Evolutionary conservation across 37 sponge, comb jelly and placozoan genomes (phyloP).

Genomic region (Bolinopsis microptera): DNA sequence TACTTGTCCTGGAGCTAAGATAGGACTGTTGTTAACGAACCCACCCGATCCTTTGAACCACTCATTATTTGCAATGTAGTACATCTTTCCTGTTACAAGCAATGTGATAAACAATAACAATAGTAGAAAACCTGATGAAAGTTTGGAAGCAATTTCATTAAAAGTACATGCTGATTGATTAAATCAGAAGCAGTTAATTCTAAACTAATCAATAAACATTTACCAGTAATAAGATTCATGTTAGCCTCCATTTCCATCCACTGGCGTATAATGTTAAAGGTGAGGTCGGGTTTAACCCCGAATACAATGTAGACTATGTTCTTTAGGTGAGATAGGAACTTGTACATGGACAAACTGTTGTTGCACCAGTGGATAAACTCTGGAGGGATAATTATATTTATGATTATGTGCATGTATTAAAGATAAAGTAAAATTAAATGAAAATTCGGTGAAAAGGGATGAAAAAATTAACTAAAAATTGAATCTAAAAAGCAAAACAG

Average conservation of each 20-base stretch:
- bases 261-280: slow-evolving; percentile 33
- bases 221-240: slow-evolving; percentile 33
- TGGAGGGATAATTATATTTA: not conserved
- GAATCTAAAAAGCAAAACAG: too few species aligned
- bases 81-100: slow-evolving; percentile 3
- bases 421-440: too few species aligned
- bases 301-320: slow-evolving; percentile 60
- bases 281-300: slow-evolving; percentile 46
- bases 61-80: slow-evolving; percentile 35
- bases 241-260: slow-evolving; percentile 65
- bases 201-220: too few species aligned
- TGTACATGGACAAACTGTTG: slow-evolving; percentile 56
- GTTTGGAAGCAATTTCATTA: too few species aligned
- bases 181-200: too few species aligned
- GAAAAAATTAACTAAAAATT: not conserved
- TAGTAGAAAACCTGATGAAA: too few species aligned
- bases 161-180: too few species aligned
- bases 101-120: too few species aligned
- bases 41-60: slow-evolving; percentile 62
- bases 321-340: slow-evolving; percentile 49
- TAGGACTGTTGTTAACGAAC: slow-evolving; percentile 25
- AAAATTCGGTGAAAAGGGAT: not conserved
- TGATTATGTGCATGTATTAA: too few species aligned
- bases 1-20: slow-evolving; percentile 6
- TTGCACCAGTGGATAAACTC: slow-evolving; percentile 39